Percentiles rank a stretch among this genome's conserved stretches.
Conservation (phyloP, 2,113 vertebrate species). For the Suricata suricatta region DNA sequence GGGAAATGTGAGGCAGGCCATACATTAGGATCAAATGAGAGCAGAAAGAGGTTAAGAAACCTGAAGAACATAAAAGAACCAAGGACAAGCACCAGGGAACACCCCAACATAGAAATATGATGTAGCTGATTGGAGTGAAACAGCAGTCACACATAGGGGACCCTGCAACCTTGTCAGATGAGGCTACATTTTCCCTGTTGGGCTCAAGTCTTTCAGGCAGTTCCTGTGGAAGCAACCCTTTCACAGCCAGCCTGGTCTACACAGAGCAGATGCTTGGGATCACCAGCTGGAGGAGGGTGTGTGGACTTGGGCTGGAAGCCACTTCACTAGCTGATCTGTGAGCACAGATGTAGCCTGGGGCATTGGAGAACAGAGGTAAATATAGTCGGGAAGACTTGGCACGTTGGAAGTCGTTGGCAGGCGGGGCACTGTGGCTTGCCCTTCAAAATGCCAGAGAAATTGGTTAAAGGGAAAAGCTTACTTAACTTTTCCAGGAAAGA, state of each 20-base stretch:
- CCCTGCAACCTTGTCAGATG: not conserved
- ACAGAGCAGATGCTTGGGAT: not conserved
- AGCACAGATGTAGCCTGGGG: not conserved
- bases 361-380: not conserved
- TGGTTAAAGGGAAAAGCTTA: constrained; percentile 51
- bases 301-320: not conserved
- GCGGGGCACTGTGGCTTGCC: not conserved
- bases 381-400: not conserved
- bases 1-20: not conserved
- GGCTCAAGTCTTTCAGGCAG: not conserved
- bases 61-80: not conserved
- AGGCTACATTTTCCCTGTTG: not conserved
- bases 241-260: not conserved
- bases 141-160: not conserved
- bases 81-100: too few relatives aligned
- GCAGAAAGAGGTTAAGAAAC: not conserved
- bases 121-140: not conserved
- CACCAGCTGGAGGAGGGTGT: not conserved
- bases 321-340: not conserved
- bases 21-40: not conserved
- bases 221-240: not conserved
- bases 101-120: not conserved
- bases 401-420: not conserved
- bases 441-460: constrained; percentile 45
- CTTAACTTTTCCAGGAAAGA: constrained; percentile 64